Percentiles rank a stretch among this genome's conserved stretches.
These are phyloP conservation scores for Kryphioiulus occultus DNA, from an alignment of 2,888 invertebrate species.

Conservation along the genomic window DNA sequence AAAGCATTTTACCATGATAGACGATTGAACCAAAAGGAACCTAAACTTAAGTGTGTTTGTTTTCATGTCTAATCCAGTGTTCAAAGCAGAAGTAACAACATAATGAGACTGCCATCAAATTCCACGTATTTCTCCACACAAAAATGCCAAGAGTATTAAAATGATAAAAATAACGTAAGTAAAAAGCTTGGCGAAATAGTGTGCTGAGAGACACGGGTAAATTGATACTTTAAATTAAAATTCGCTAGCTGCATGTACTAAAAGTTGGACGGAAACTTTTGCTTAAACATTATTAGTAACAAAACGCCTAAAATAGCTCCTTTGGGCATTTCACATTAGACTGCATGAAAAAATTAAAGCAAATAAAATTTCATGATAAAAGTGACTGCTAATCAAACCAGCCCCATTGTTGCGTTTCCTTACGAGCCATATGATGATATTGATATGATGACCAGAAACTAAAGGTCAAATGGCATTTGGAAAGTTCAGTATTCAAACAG, in stretches of 20 bases:
- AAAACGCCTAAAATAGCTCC: neutral
- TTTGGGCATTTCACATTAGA: neutral
- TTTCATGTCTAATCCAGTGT: neutral
- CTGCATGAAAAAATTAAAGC: neutral
- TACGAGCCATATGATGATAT: neutral
- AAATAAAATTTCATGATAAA: neutral
- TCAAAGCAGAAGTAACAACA: neutral
- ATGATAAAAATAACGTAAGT: neutral
- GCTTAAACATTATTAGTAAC: neutral
- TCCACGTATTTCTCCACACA: neutral
- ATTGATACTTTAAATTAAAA: neutral
- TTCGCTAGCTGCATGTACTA: neutral
- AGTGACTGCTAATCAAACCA: neutral
- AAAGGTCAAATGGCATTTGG: neutral
- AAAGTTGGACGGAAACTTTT: conserved; percentile 30
- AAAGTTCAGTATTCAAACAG: neutral
- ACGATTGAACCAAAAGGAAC: neutral
- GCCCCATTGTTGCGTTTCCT: neutral
- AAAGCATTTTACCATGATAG: no score
- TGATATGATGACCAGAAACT: neutral
- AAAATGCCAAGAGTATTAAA: neutral
- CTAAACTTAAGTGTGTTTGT: neutral
- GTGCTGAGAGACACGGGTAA: neutral
- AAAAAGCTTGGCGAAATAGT: neutral
- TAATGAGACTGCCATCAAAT: neutral